Evolutionary conservation across 2,797 vertebrate species (phyloP).

Genomic region (Acanthurus lineatus): DNA sequence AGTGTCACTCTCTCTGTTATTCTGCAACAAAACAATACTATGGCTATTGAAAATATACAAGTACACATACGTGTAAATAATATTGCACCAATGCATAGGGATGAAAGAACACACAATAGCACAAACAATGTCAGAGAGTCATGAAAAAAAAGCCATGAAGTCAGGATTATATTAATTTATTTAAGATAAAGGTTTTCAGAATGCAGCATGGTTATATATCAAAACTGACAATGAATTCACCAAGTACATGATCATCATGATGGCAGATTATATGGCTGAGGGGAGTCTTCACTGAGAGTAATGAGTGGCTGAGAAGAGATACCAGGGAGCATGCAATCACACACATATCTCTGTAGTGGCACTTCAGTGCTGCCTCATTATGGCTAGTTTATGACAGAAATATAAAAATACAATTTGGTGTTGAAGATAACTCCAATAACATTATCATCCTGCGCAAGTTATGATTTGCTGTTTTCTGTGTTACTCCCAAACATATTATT

Average conservation of each 20-base stretch:
- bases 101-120: neutral
- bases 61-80: neutral
- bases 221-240: slow-evolving; percentile 9
- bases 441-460: slow-evolving; percentile 25
- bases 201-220: slow-evolving; percentile 11
- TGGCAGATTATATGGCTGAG: slow-evolving; percentile 30
- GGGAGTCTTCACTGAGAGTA: too few species aligned
- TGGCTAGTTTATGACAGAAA: slow-evolving; percentile 66
- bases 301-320: slow-evolving; percentile 35
- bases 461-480: slow-evolving; percentile 13
- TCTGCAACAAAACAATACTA: neutral
- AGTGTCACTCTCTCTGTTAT: slow-evolving; percentile 6
- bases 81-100: neutral
- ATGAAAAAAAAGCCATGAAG: neutral
- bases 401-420: slow-evolving; percentile 57
- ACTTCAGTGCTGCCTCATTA: slow-evolving; percentile 74
- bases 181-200: slow-evolving; percentile 6
- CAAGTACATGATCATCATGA: neutral
- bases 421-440: slow-evolving; percentile 53
- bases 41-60: neutral
- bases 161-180: neutral
- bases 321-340: slow-evolving; percentile 56
- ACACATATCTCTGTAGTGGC: slow-evolving; percentile 55
- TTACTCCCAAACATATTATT: neutral
- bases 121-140: neutral